A percentile compares a stretch with the other conserved stretches of the same genome.
Conservation (phyloP, 2,888 invertebrate genomes). For the Pyralis farinalis region DNA sequence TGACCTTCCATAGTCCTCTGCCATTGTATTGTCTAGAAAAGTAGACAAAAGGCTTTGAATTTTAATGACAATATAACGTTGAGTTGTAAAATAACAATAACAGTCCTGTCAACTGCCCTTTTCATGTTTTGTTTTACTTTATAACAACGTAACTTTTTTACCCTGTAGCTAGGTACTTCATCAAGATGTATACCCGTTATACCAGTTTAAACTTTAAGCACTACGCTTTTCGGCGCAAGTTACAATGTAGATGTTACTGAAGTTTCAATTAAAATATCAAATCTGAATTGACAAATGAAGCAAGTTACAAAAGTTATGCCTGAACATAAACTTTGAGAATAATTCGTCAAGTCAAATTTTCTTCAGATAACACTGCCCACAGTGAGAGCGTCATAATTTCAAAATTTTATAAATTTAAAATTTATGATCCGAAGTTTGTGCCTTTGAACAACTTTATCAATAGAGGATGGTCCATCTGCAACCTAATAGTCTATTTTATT, state of each 20-base stretch:
- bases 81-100: too few species aligned
- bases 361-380: not conserved
- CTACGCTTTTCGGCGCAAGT: not conserved
- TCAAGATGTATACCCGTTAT: not conserved
- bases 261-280: conserved; percentile 8
- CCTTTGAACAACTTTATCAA: too few species aligned
- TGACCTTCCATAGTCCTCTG: too few species aligned
- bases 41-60: too few species aligned
- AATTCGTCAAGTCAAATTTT: not conserved
- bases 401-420: not conserved
- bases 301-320: conserved; percentile 3
- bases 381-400: not conserved
- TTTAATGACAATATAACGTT: too few species aligned
- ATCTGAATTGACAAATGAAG: conserved; percentile 9
- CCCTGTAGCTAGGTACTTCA: too few species aligned
- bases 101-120: too few species aligned
- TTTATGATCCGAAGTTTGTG: not conserved
- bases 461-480: too few species aligned
- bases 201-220: not conserved
- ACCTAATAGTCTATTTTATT: too few species aligned
- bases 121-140: too few species aligned
- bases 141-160: too few species aligned
- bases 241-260: not conserved
- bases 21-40: too few species aligned
- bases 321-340: conserved; percentile 5